Evolutionary conservation across 2,797 vertebrate species (phyloP).

Genomic region (Lagothrix lagotricha): DNA sequence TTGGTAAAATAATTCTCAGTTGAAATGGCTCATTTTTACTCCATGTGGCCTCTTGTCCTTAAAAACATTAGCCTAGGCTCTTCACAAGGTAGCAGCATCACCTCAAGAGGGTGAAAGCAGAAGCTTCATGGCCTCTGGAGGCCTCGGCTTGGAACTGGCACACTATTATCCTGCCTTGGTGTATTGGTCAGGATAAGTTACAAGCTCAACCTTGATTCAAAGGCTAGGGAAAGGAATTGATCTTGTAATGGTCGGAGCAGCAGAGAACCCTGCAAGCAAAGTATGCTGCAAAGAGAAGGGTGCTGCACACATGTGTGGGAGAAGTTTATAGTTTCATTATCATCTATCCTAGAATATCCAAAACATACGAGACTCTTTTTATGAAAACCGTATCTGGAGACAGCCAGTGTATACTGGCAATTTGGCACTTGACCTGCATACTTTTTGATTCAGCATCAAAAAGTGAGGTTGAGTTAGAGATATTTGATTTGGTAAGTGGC

Average conservation of each 20-base stretch:
- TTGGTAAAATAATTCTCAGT: neutral
- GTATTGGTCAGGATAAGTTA: neutral
- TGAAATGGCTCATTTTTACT: neutral
- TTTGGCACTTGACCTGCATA: neutral
- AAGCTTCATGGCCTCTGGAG: neutral
- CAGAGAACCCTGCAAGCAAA: neutral
- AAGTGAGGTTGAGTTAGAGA: neutral
- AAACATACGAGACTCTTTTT: neutral
- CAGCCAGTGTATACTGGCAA: neutral
- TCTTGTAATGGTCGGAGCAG: neutral
- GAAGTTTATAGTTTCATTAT: neutral
- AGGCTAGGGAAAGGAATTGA: neutral
- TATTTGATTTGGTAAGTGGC: constrained; percentile 3
- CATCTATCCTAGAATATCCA: neutral
- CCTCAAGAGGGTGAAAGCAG: neutral
- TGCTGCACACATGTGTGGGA: neutral
- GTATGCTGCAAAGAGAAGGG: neutral
- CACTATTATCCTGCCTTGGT: neutral
- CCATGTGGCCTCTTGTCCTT: neutral
- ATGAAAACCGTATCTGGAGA: neutral
- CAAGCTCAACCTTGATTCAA: neutral
- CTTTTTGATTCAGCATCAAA: neutral
- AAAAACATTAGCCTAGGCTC: neutral
- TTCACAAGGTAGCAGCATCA: neutral
- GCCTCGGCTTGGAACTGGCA: neutral